phyloP scores from a whole-genome alignment of 2,797 vertebrate genomes.

The Enteromius anoplus region DNA sequence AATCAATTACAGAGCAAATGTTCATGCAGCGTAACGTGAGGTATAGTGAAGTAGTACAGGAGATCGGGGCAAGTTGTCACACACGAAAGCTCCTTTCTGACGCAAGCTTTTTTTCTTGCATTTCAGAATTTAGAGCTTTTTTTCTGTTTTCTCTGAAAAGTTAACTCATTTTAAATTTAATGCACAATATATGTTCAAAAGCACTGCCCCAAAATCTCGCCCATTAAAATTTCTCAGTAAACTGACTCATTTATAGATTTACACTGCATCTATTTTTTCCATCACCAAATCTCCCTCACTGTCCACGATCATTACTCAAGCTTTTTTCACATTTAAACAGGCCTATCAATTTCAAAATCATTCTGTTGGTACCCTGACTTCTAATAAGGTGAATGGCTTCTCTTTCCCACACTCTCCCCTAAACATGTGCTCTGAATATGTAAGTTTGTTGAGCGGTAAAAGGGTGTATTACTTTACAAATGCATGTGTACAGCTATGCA shows the following conservation, averaged over 20 bases:
- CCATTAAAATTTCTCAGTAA: neutral
- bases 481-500: neutral
- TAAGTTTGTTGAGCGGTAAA: neutral
- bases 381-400: neutral
- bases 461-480: neutral
- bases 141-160: too few relatives aligned
- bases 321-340: neutral
- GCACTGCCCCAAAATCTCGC: neutral
- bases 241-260: neutral
- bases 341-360: neutral
- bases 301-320: neutral
- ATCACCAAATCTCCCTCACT: neutral
- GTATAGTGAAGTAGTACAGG: neutral
- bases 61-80: neutral
- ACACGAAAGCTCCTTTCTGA: neutral
- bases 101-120: neutral
- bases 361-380: neutral
- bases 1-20: constrained; percentile 1
- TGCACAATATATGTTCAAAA: too few relatives aligned
- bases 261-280: neutral
- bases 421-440: neutral
- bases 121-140: neutral
- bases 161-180: too few relatives aligned
- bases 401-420: neutral
- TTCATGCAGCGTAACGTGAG: neutral